Conservation (phyloP, 2,113 vertebrate species). For the Columba janthina region DNA sequence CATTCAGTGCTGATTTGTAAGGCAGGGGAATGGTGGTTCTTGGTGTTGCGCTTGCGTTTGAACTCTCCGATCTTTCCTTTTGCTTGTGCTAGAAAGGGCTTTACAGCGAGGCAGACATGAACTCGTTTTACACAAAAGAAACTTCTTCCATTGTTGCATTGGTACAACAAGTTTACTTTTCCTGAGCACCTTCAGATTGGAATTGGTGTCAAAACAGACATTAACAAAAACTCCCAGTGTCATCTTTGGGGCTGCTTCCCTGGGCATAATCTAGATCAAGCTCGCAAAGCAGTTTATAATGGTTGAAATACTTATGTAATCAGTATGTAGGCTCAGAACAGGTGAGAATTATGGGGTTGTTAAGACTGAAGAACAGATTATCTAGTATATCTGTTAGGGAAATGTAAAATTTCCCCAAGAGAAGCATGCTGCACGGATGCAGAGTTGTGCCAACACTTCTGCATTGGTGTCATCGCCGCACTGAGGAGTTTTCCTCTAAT, state of each 20-base stretch:
- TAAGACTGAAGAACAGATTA: not conserved
- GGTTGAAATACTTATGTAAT: not conserved
- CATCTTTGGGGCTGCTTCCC: not conserved
- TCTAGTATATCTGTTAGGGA: not conserved
- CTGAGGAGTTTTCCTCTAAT: not conserved
- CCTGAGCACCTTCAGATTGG: not conserved
- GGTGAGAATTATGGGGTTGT: not conserved
- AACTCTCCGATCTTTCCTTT: not conserved
- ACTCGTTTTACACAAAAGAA: not conserved
- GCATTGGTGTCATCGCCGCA: rapidly evolving
- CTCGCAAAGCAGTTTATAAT: not conserved
- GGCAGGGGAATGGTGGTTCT: not conserved
- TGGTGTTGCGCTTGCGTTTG: not conserved
- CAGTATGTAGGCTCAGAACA: rapidly evolving
- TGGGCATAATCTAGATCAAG: not conserved
- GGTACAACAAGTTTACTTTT: not conserved
- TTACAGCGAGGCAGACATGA: rapidly evolving
- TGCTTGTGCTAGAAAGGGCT: not conserved
- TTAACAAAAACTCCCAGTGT: not conserved
- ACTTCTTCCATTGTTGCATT: not conserved
- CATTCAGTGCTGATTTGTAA: not conserved
- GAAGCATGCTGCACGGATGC: not conserved
- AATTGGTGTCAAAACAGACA: not conserved
- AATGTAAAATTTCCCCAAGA: not conserved
- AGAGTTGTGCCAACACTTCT: not conserved